A percentile compares a stretch with the other conserved stretches of the same genome.
phyloP scores from a whole-genome alignment of 2,113 vertebrate species.

The Plotosus lineatus region DNA sequence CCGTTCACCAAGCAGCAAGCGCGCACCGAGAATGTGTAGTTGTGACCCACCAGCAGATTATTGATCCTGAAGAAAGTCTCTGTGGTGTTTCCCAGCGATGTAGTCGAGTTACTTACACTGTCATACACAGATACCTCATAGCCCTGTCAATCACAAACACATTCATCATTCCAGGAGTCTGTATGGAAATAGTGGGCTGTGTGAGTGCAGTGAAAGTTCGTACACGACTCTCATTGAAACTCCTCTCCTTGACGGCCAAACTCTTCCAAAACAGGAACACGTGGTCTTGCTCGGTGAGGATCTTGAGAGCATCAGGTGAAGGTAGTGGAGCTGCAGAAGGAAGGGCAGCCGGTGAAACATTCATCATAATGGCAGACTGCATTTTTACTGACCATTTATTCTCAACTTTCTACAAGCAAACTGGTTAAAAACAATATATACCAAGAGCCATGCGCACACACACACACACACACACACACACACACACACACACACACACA shows the following conservation, averaged over 20 bases:
- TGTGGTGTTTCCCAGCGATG: constrained; percentile 88
- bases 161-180: neutral
- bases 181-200: neutral
- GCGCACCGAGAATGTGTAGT: constrained; percentile 91
- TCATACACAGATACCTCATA: constrained; percentile 91
- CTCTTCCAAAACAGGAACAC: constrained; percentile 96
- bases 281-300: constrained; percentile 88
- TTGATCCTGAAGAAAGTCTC: constrained; percentile 90
- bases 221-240: constrained; percentile 92
- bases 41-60: constrained; percentile 86
- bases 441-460: no score
- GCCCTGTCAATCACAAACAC: constrained; percentile 73
- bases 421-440: neutral
- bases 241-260: constrained; percentile 85
- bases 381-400: neutral
- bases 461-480: no score
- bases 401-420: neutral
- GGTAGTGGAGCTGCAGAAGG: constrained; percentile 79
- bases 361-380: neutral
- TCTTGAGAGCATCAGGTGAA: constrained; percentile 92
- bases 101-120: constrained; percentile 80
- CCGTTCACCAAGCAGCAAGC: constrained; percentile 83
- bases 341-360: neutral
- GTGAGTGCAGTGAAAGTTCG: constrained; percentile 38
- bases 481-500: no score